Conservation (phyloP, 2,888 invertebrate genomes). For the Acanthosepion lycidas region DNA sequence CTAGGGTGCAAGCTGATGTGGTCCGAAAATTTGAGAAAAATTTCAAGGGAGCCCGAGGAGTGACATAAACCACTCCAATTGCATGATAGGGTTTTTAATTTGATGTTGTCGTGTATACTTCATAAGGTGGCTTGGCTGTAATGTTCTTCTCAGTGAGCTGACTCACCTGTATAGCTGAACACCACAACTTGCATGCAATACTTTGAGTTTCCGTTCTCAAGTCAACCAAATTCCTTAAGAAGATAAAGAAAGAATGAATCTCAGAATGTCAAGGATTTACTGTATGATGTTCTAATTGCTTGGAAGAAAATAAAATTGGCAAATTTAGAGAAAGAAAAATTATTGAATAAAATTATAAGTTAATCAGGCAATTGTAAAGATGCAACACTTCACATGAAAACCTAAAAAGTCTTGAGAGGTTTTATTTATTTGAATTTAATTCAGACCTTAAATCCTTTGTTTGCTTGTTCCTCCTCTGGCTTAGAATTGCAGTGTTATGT, state of each 20-base stretch:
- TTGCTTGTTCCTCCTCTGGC: background rate
- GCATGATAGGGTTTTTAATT: conserved; percentile 36
- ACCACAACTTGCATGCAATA: background rate
- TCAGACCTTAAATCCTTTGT: background rate
- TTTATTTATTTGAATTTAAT: background rate
- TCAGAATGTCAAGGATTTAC: background rate
- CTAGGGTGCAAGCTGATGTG: conserved; percentile 68
- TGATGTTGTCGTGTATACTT: background rate
- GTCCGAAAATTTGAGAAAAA: conserved; percentile 54
- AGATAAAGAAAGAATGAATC: background rate
- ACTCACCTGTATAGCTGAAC: background rate
- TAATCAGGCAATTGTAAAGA: background rate
- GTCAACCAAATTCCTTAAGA: background rate
- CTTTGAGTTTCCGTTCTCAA: conserved; percentile 18
- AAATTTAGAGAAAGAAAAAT: background rate
- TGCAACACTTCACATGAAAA: background rate
- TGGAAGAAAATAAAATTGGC: background rate
- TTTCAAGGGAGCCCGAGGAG: conserved; percentile 46
- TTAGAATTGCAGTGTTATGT: background rate
- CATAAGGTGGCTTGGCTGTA: background rate
- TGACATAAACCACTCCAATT: conserved; percentile 1
- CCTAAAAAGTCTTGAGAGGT: background rate
- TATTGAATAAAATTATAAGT: background rate
- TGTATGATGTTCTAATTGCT: background rate
- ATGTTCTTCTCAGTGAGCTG: background rate